Evolutionary conservation across 2,113 vertebrate genomes (phyloP).

Genomic region (Sitta europaea): DNA sequence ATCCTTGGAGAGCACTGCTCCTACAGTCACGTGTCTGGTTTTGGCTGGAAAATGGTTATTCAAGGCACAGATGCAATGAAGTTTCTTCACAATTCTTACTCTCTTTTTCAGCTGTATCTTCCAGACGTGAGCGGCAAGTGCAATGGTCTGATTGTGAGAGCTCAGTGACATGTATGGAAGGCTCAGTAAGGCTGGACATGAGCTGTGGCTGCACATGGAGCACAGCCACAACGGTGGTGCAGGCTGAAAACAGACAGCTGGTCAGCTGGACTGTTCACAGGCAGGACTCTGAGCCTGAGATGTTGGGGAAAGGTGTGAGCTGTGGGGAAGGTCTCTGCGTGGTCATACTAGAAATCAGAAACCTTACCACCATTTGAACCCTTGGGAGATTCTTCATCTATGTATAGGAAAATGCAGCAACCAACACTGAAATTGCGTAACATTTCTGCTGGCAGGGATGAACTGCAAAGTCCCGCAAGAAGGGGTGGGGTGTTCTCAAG

Average conservation of each 20-base stretch:
- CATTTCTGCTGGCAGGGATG: background rate
- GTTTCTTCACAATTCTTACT: background rate
- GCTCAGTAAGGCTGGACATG: background rate
- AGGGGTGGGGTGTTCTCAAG: background rate
- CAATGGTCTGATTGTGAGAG: background rate
- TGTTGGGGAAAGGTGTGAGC: background rate
- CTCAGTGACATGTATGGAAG: background rate
- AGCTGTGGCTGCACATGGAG: background rate
- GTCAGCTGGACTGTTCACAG: background rate
- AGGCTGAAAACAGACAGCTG: background rate
- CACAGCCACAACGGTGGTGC: accelerated
- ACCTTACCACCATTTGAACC: background rate
- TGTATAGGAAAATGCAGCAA: background rate
- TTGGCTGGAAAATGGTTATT: background rate
- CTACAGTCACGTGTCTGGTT: background rate
- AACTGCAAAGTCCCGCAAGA: background rate
- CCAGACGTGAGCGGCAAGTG: background rate
- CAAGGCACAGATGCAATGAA: background rate
- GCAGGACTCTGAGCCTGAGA: background rate
- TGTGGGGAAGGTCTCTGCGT: background rate
- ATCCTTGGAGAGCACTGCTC: background rate
- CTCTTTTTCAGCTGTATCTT: background rate
- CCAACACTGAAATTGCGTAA: background rate
- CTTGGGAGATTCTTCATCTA: background rate
- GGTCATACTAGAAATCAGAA: background rate